These are phyloP conservation scores for Crax fasciolata DNA, from an alignment of 2,797 vertebrate genomes.

Conservation along the genomic window DNA sequence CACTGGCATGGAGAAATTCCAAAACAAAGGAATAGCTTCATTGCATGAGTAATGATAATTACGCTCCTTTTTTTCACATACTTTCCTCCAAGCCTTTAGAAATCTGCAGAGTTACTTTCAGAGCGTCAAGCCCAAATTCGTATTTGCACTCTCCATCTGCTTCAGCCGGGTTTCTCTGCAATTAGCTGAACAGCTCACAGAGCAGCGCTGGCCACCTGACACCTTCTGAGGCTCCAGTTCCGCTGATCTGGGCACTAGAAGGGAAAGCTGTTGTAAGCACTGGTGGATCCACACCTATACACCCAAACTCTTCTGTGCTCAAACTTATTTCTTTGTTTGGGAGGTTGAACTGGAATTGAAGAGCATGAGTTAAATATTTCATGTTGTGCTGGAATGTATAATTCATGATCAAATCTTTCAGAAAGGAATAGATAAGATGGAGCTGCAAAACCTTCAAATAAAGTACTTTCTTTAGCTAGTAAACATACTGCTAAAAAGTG, in stretches of 20 bases:
- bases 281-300: neutral
- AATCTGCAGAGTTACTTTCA: constrained; percentile 1
- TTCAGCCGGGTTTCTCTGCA: constrained; percentile 12
- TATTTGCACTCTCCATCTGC: neutral
- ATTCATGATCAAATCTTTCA: constrained; percentile 80
- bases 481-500: constrained; percentile 48
- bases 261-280: neutral
- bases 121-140: neutral
- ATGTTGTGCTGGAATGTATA: constrained; percentile 77
- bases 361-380: constrained; percentile 80
- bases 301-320: constrained; percentile 7
- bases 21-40: neutral
- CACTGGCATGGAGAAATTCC: neutral
- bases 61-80: neutral
- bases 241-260: neutral
- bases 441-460: constrained; percentile 68
- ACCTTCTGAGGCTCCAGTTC: neutral
- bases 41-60: neutral
- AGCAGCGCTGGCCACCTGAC: neutral
- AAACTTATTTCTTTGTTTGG: constrained; percentile 62
- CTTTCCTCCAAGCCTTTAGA: neutral
- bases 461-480: constrained; percentile 77
- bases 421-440: constrained; percentile 76
- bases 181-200: constrained; percentile 12
- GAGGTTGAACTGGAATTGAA: constrained; percentile 70